Percentiles rank a stretch among this genome's conserved stretches.
These are phyloP conservation scores for Drosophila seguyi DNA, from an alignment of 1,140 invertebrate genomes.

Conservation along the genomic window DNA sequence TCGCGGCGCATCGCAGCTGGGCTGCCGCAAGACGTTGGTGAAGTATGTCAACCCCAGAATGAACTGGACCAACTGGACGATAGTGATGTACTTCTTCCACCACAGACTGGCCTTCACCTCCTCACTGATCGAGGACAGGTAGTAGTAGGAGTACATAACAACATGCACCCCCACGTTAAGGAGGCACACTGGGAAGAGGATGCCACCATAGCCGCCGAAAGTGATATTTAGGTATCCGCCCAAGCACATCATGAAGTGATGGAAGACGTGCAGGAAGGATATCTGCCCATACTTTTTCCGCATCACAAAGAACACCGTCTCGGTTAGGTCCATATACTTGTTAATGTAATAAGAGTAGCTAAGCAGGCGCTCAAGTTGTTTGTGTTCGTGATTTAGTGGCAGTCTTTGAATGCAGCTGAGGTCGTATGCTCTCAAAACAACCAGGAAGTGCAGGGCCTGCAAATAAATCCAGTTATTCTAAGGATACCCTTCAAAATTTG, in stretches of 20 bases:
- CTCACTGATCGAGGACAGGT: conserved; percentile 29
- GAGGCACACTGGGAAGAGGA: conserved; percentile 76
- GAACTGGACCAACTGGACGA: conserved; percentile 36
- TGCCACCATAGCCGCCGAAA: conserved; percentile 86
- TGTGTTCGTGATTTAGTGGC: conserved; percentile 45
- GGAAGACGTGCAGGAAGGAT: conserved; percentile 51
- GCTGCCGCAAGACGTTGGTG: neutral
- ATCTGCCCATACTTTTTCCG: conserved; percentile 60
- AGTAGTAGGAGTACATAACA: conserved; percentile 44
- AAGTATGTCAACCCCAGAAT: neutral
- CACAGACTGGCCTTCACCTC: conserved; percentile 7
- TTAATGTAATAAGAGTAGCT: conserved; percentile 52
- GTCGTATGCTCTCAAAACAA: conserved; percentile 27
- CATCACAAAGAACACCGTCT: conserved; percentile 62
- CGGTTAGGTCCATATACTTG: conserved; percentile 50
- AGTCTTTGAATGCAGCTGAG: conserved; percentile 24
- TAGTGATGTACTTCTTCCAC: conserved; percentile 8
- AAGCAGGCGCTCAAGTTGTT: conserved; percentile 24
- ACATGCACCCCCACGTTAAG: conserved; percentile 33
- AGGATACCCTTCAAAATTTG: too few relatives aligned
- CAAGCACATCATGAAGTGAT: conserved; percentile 86
- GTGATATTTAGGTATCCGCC: neutral
- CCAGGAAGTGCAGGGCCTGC: conserved; percentile 34
- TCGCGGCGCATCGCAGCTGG: conserved; percentile 14
- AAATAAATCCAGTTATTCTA: neutral